Evolutionary conservation across 2,113 vertebrate genomes (phyloP), one percentile per base, ranked within the genome.

Genomic region (Channa argus): DNA sequence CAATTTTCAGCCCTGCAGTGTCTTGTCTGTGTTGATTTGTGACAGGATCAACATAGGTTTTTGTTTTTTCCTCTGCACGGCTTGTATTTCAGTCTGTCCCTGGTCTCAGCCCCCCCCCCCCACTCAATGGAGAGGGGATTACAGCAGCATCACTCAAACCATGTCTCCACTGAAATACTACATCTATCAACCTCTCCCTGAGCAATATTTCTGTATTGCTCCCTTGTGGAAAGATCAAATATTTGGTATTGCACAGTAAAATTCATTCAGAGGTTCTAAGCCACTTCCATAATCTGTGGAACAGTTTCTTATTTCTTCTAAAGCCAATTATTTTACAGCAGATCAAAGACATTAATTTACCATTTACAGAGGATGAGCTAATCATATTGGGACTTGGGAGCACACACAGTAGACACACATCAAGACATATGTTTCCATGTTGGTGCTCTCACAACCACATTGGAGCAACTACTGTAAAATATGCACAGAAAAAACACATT

Each of bases 161-260:
- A 47, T 55, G 67, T 79, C 78, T 84, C 82, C 63, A 58, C 82
- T 83, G 79, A 88, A 89, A 84, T 86, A 64, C 76, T 86, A 64
- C 76, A 72, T 85, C 76, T 77, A 85, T 89, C 83, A 86, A 36
- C 78, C 61, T 37, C 37, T 78, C 84, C 78, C 72, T 69, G 61
- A 80, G 74, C 74, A 82, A 74, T 83, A 74, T 87, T 83, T 89
- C 66, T 65, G 58, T 74, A 71, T 83, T 80, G 56, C 63, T 75
- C 84, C 71, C 70, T 33, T 71, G 77, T 77, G 84, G 71, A 79
- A 72, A 87, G 68, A 92, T 90, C 84, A 88, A 86, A 90, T 89
- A 84, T 84, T 84, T 79, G 54, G 12, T 74, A 72, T 71, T 88
- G 55, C 71, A 10, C 51, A 45, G 66, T 68, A 66, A 84, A 87